A percentile compares a stretch with the other conserved stretches of the same genome.
These are phyloP conservation scores for Plodia interpunctella DNA, from an alignment of 1,140 invertebrate genomes.

Conservation along the genomic window DNA sequence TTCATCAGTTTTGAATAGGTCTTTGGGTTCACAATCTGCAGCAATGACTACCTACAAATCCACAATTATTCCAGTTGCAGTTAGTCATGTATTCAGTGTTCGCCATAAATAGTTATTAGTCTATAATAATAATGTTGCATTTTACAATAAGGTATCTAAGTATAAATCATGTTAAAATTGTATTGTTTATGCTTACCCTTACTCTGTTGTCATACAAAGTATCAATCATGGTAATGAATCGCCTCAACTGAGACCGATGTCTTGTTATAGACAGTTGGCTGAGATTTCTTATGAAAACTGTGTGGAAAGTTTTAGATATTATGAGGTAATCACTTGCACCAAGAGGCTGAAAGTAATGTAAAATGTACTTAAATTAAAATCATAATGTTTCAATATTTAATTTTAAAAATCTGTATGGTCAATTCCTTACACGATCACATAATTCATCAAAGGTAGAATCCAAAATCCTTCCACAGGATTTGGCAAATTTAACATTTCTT, in stretches of 20 bases:
- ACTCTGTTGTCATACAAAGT: slow-evolving; percentile 97
- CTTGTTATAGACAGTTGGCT: slow-evolving; percentile 87
- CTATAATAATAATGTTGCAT: background rate
- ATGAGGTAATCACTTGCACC: slow-evolving; percentile 96
- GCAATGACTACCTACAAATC: slow-evolving; percentile 84
- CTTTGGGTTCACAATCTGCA: slow-evolving; percentile 84
- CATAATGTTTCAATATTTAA: background rate
- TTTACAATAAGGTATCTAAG: too few relatives aligned
- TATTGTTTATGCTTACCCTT: slow-evolving; percentile 64
- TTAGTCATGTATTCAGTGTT: too few relatives aligned
- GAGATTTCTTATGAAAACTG: slow-evolving; percentile 93
- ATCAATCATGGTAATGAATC: slow-evolving; percentile 98
- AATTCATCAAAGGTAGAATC: slow-evolving; percentile 95
- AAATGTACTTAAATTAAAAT: background rate
- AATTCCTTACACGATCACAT: slow-evolving; percentile 87
- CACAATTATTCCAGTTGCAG: background rate
- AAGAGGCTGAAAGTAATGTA: slow-evolving; percentile 81
- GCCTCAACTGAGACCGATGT: slow-evolving; percentile 89
- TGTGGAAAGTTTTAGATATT: slow-evolving; percentile 95
- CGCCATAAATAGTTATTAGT: background rate
- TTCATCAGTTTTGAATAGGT: slow-evolving; percentile 84
- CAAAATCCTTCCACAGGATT: slow-evolving; percentile 94
- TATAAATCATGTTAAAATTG: background rate
- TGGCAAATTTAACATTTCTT: slow-evolving; percentile 91
- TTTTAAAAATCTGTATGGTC: background rate